Evolutionary conservation across 2,113 vertebrate species (phyloP).

Genomic region (Chaetodon auriga): DNA sequence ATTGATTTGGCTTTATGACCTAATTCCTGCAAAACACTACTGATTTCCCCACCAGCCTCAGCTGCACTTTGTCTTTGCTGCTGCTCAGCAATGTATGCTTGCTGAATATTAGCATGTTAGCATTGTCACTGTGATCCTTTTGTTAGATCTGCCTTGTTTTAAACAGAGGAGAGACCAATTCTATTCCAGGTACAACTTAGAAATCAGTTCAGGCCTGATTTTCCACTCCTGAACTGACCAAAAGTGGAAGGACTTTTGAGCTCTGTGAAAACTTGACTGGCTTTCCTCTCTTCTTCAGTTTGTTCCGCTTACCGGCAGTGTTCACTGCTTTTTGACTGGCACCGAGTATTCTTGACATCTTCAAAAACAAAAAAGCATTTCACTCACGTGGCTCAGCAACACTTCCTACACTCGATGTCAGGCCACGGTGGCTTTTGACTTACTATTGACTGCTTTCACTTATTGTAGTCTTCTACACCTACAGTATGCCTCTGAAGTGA

Average conservation of each 20-base stretch:
- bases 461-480: neutral
- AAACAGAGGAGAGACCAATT: neutral
- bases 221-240: neutral
- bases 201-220: neutral
- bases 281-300: neutral
- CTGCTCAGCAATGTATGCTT: too few species aligned
- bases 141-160: neutral
- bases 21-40: neutral
- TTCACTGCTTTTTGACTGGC: neutral
- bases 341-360: neutral
- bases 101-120: neutral
- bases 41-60: neutral
- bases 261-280: neutral
- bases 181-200: neutral
- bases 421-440: neutral
- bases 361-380: neutral
- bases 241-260: neutral
- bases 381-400: slow-evolving; percentile 6
- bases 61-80: neutral
- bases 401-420: slow-evolving; percentile 1
- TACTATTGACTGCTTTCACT: neutral
- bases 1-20: neutral
- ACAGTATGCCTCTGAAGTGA: neutral
- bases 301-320: neutral
- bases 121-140: too few species aligned